Evolutionary conservation across 2,888 invertebrate genomes (phyloP), one percentile per base, ranked within the genome.

Genomic region (Pyrrhosoma nymphula): DNA sequence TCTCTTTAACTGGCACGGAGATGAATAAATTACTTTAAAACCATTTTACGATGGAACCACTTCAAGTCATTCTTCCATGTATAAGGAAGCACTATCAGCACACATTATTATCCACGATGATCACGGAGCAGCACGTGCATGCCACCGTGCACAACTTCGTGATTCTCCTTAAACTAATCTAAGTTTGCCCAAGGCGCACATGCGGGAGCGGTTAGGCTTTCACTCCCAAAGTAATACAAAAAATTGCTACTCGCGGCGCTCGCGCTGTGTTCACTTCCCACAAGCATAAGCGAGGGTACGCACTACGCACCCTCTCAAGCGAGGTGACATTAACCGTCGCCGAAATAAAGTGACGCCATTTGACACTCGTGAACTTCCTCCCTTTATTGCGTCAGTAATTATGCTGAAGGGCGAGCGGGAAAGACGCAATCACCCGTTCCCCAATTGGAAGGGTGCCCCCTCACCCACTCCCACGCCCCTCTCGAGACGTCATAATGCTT

Each of bases 321-420:
- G 35, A 82, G 82, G 14, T 35, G 82, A 82, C 82, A 14, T 35
- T 82, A 82, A 35, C 30, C 35, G 82, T 35, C 82, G 26, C 82
- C 82, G n/a, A 82, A 82, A 82, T 82, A 35, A 82, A 35, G 82
- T 82, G 82, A 82, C 82, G 30, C 82, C 82, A 35, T 35, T 23
- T 82, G 82, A 82, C 82, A 12, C 35, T 82, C 35, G 16, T 35
- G 82, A 12, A 26, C 14, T 35, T 35, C 82, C 82, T 82, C 82
- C 14, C 82, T 82, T 82, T 82, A 82, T 82, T 82, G 82, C 82
- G 82, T 82, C 82, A 82, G 82, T 82, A 82, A 82, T 82, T 30
- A 35, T 82, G 30, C 35, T 82, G 82, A n/a, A 35, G 82, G 0
- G 82, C 82, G 69, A 26, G 69, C 23, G 2, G 23, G n/a, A n/a